Conservation (phyloP, 1,140 invertebrate genomes). For the Drosophila varians region DNA sequence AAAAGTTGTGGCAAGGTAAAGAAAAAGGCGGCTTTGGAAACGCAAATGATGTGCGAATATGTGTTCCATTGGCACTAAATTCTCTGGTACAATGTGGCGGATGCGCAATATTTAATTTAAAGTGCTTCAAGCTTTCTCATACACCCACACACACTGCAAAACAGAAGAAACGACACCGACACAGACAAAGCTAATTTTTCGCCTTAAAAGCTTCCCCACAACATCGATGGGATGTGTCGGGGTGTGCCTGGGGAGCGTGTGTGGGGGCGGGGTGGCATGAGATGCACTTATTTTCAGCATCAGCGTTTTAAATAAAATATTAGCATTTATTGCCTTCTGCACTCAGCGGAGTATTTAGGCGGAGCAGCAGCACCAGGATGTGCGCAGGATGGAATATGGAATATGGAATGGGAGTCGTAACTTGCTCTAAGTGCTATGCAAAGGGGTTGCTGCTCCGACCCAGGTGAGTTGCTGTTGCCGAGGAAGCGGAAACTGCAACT, state of each 20-base stretch:
- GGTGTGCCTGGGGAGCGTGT: background rate
- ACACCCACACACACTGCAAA: background rate
- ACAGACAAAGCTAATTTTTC: constrained; percentile 55
- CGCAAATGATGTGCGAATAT: constrained; percentile 70
- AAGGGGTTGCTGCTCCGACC: constrained; percentile 44
- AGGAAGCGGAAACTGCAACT: constrained; percentile 21
- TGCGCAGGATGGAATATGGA: constrained; percentile 26
- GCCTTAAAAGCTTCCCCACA: constrained; percentile 21
- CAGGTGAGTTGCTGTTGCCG: constrained; percentile 13
- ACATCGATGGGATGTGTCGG: background rate
- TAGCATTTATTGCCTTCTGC: constrained; percentile 68
- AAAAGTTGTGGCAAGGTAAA: constrained; percentile 31
- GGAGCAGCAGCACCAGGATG: constrained; percentile 7
- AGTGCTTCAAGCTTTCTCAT: constrained; percentile 35
- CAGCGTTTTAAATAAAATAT: constrained; percentile 74
- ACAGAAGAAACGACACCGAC: constrained; percentile 4
- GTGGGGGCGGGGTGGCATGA: constrained; percentile 9
- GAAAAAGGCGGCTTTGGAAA: constrained; percentile 50
- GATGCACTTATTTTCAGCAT: constrained; percentile 57
- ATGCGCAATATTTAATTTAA: constrained; percentile 69
- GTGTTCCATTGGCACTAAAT: constrained; percentile 13
- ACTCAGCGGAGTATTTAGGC: constrained; percentile 61
- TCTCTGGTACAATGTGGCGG: constrained; percentile 34
- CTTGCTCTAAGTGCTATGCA: constrained; percentile 55
- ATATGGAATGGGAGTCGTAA: constrained; percentile 33